These are phyloP conservation scores for Drosophila pallidifrons DNA, from an alignment of 1,140 invertebrate species.

Conservation along the genomic window DNA sequence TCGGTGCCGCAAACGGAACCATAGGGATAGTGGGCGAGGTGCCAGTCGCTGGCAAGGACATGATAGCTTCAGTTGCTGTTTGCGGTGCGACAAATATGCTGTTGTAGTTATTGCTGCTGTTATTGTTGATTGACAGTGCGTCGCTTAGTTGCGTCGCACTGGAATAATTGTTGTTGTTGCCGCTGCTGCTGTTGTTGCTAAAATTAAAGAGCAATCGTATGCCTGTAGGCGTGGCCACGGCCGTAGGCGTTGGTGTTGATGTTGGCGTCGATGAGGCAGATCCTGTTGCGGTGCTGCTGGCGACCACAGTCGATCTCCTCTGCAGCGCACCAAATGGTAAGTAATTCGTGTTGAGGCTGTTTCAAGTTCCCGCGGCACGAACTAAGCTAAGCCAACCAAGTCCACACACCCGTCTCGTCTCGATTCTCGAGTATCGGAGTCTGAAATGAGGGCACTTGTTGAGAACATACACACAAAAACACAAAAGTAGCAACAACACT, in stretches of 20 bases:
- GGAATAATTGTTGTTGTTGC: slow-evolving; percentile 20
- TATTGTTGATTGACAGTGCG: slow-evolving; percentile 6
- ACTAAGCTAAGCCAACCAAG: slow-evolving; percentile 24
- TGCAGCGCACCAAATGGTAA: slow-evolving; percentile 65
- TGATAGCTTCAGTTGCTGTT: slow-evolving; percentile 39
- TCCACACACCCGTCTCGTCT: slow-evolving; percentile 9
- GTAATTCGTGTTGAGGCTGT: slow-evolving; percentile 84
- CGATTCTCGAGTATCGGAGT: slow-evolving; percentile 1
- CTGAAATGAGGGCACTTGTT: slow-evolving; percentile 41
- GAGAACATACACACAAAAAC: slow-evolving; percentile 3
- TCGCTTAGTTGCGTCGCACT: slow-evolving; percentile 8
- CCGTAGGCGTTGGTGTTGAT: neutral
- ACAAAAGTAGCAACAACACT: slow-evolving; percentile 11
- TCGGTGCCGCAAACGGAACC: slow-evolving; percentile 23
- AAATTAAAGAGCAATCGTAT: slow-evolving; percentile 35
- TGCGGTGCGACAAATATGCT: neutral
- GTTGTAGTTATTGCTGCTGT: neutral
- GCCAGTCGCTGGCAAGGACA: slow-evolving; percentile 38
- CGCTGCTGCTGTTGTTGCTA: slow-evolving; percentile 28
- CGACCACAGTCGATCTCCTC: slow-evolving; percentile 80
- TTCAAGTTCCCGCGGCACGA: slow-evolving; percentile 42
- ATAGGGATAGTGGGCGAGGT: slow-evolving; percentile 44
- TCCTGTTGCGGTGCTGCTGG: slow-evolving; percentile 55
- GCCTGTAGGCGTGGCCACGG: slow-evolving; percentile 19
- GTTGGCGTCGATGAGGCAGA: slow-evolving; percentile 53